These are phyloP conservation scores for Paratilapia polleni DNA, from an alignment of 2,113 vertebrate genomes.

Conservation along the genomic window DNA sequence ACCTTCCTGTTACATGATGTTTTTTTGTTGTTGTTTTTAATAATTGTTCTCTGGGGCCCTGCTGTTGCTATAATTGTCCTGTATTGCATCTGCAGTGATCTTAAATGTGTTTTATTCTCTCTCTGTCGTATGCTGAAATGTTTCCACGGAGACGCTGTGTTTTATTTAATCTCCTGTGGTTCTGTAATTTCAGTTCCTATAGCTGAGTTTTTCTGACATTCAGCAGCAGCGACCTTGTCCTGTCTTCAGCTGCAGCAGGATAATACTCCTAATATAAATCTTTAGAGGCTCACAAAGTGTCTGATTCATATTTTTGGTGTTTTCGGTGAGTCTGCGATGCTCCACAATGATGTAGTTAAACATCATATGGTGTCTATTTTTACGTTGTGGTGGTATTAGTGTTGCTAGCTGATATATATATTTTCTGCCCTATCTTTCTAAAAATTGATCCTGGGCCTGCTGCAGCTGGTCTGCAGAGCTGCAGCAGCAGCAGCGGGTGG, in stretches of 20 bases:
- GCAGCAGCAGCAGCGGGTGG: constrained; percentile 3
- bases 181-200: constrained; percentile 38
- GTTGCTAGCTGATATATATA: constrained; percentile 9
- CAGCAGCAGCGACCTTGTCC: constrained; percentile 26
- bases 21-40: neutral
- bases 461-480: constrained; percentile 64
- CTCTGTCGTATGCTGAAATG: neutral
- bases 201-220: constrained; percentile 29
- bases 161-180: constrained; percentile 18
- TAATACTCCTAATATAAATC: neutral
- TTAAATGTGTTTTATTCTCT: neutral
- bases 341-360: constrained; percentile 3
- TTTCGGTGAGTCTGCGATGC: neutral
- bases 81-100: neutral
- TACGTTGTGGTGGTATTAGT: neutral
- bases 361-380: neutral
- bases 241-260: neutral
- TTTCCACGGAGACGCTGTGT: constrained; percentile 12
- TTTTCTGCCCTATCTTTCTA: constrained; percentile 37
- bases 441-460: constrained; percentile 62
- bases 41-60: neutral
- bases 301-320: neutral
- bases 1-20: neutral
- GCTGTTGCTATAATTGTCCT: neutral
- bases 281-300: neutral